These are phyloP conservation scores for Rhizoglyphus robini DNA, from an alignment of 1,140 invertebrate genomes.

Conservation along the genomic window DNA sequence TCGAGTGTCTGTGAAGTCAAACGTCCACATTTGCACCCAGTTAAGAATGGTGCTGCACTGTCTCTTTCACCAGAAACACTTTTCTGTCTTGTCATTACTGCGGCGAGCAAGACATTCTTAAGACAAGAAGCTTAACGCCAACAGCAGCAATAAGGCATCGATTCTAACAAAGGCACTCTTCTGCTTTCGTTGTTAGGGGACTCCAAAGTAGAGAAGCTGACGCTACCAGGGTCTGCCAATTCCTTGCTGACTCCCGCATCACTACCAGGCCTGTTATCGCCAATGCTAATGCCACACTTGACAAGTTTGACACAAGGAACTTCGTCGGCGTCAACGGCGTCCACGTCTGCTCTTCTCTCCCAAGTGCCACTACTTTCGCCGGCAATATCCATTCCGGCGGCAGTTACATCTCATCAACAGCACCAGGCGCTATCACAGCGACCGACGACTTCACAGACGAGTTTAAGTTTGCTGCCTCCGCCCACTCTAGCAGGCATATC, in stretches of 20 bases:
- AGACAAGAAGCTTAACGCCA: conserved; percentile 10
- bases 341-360: neutral
- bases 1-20: neutral
- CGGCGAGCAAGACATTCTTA: neutral
- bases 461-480: neutral
- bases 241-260: neutral
- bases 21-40: neutral
- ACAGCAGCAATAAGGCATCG: neutral
- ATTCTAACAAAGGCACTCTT: neutral
- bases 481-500: neutral
- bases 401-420: neutral
- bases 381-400: neutral
- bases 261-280: neutral
- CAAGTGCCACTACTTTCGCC: neutral
- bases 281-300: conserved; percentile 4
- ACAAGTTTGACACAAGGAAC: neutral
- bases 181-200: neutral
- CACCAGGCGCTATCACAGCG: neutral
- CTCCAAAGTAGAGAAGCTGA: conserved; percentile 2
- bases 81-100: neutral
- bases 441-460: neutral
- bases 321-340: neutral
- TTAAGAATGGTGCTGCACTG: neutral
- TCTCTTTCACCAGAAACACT: conserved; percentile 14
- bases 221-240: neutral